Evolutionary conservation across 1,140 invertebrate genomes (phyloP), one percentile per base, ranked within the genome.

Genomic region (Zaprionus camerounensis): DNA sequence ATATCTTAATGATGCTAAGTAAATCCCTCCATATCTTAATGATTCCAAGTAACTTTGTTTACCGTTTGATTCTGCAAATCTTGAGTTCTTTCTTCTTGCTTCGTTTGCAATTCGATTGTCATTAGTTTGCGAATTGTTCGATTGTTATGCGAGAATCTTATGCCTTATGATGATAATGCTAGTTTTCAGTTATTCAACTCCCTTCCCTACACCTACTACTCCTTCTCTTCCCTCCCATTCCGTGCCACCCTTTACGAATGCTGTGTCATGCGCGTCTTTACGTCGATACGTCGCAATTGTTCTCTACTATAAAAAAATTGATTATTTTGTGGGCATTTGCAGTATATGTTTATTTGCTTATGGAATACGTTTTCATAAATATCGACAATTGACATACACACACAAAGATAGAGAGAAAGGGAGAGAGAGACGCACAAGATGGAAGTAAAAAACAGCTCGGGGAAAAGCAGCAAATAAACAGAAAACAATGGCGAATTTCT

Each of bases 291-390:
- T 61, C 13, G 58, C 58, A 41, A 56, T 58, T 58, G 59, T 15
- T 7, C 41, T 24, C 41, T 28, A 49, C 34, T 55, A 44, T 49
- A 51, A 59, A 53, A 13, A 51, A 22, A 41, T 67, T 67, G 46
- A 73, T 73, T 77, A 62, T 77, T 62, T 68, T 46, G 57, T 62
- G 56, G 63, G n/a, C 38, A 66, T 72, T 66, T 34, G 53, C 53
- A 59, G 46, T 51, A 24, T 53, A 34, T 77, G 63, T 61, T 73
- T 67, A 67, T 66, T 77, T 77, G 70, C 64, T 62, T 73, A 57
- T 46, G 63, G 70, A 62, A 77, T 51, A 72, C 63, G 44, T 73
- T 73, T 63, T 67, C 49, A 77, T 63, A 73, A 67, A 77, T 73
- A 77, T 66, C 63, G 28, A 28, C 69, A 76, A 73, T 77, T 77